Evolutionary conservation across 2,113 vertebrate genomes (phyloP), one percentile per base, ranked within the genome.

Genomic region (Tragelaphus strepsiceros): DNA sequence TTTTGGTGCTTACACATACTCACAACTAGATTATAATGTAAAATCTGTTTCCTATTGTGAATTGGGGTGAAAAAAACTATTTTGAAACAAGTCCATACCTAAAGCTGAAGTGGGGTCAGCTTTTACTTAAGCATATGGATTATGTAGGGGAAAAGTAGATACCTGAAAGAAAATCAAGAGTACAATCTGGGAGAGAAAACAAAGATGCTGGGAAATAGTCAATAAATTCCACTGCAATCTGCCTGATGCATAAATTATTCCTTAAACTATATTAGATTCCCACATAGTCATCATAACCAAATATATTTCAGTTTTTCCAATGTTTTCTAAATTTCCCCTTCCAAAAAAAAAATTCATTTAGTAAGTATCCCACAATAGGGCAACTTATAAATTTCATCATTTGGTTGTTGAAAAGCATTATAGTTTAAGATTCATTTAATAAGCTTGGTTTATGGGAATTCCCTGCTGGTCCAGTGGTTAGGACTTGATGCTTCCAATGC

Each of bases 301-400:
- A 91, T 3, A 56, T 86, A 91, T 82, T 90, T 97, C 61, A 87
- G 49, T 74, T 86, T 93, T 39, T 87, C 24, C 64, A 90, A 80
- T 93, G 15, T 91, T 94, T 96, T 54, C 82, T 86, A 89, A 93
- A 91, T 93, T 90, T 96, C 21, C 10, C 16, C 21, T 86, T 81
- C 14, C 22, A 67, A 78, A 92, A 81, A 94, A 91, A 82, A 10
- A 1, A 90, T 28, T 95, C 28, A 95, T 43, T 30, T 10, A 95
- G 0, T 84, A 94, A 85, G 24, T 32, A 92, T 80, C 39, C 46
- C 24, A 90, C 35, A n/a, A 80, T 89, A 28, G 12, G 15, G 5
- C 16, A 95, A 94, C 80, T 91, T 82, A 91, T 67, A 93, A 13
- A 71, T 59, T 67, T 97, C 67, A 87, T 83, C 80, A 87, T 86